Percentiles rank a stretch among this genome's conserved stretches.
Evolutionary conservation across 2,888 invertebrate genomes (phyloP).

Genomic region (Dione juno): DNA sequence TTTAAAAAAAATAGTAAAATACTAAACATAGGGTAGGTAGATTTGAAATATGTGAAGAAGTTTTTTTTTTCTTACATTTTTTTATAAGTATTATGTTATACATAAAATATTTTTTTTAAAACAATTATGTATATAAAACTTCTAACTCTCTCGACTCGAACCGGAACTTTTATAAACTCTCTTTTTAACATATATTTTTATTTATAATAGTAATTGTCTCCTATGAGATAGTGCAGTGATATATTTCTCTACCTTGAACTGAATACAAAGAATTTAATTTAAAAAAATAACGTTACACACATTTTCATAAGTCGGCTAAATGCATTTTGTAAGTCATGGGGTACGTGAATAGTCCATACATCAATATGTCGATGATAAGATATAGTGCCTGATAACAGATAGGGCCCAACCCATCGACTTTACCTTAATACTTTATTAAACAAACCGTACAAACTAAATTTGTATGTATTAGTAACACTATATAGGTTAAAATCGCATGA

Average conservation of each 20-base stretch:
- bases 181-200: too few relatives aligned
- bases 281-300: neutral
- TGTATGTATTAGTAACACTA: neutral
- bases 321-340: constrained; percentile 27
- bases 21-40: too few relatives aligned
- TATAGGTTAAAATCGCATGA: constrained; percentile 30
- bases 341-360: constrained; percentile 33
- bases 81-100: too few relatives aligned
- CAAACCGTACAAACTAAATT: constrained; percentile 26
- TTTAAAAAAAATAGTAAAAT: neutral
- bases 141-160: too few relatives aligned
- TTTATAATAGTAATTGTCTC: too few relatives aligned
- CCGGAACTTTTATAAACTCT: too few relatives aligned
- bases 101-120: too few relatives aligned
- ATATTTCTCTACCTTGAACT: too few relatives aligned
- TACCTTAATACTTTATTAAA: constrained; percentile 30
- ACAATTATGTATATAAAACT: too few relatives aligned
- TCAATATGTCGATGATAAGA: constrained; percentile 41
- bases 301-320: constrained; percentile 15
- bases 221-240: too few relatives aligned
- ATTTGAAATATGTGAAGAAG: too few relatives aligned
- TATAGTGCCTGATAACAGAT: constrained; percentile 40
- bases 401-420: constrained; percentile 42
- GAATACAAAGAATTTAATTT: neutral
- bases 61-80: too few relatives aligned